These are phyloP conservation scores for Minunthozetes semirufus DNA, from an alignment of 2,888 invertebrate species.

Conservation along the genomic window DNA sequence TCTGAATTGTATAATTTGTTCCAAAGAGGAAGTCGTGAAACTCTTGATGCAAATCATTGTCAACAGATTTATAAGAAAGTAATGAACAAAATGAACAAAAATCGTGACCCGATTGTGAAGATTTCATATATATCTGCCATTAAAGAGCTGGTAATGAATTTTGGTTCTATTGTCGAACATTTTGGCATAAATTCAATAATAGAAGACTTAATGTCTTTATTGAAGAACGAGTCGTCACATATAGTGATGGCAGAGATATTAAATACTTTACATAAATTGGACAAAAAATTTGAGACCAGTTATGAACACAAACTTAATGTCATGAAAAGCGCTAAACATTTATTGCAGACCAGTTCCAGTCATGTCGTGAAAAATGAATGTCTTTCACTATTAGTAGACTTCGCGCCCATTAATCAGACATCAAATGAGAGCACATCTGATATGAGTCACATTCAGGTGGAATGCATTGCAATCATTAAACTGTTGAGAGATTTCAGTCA, in stretches of 20 bases:
- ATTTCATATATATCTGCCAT: not conserved
- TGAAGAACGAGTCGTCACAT: not conserved
- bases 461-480: constrained; percentile 55
- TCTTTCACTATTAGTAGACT: constrained; percentile 65
- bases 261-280: constrained; percentile 27
- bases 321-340: constrained; percentile 18
- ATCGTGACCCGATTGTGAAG: not conserved
- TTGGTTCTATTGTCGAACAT: not conserved
- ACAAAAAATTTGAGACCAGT: constrained; percentile 1
- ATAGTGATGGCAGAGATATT: constrained; percentile 33
- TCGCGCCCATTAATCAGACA: constrained; percentile 55
- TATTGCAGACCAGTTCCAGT: constrained; percentile 47
- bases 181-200: constrained; percentile 16
- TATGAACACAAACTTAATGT: constrained; percentile 13
- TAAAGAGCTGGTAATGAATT: constrained; percentile 10
- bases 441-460: constrained; percentile 57
- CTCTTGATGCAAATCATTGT: not conserved
- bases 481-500: constrained; percentile 77
- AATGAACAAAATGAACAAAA: constrained; percentile 9
- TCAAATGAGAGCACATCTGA: constrained; percentile 52
- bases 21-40: not conserved
- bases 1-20: constrained; percentile 6
- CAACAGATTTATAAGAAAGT: constrained; percentile 15
- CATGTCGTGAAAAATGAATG: constrained; percentile 73
- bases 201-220: constrained; percentile 27